phyloP scores from a whole-genome alignment of 2,113 vertebrate genomes.

The Nothocercus nigrocapillus region DNA sequence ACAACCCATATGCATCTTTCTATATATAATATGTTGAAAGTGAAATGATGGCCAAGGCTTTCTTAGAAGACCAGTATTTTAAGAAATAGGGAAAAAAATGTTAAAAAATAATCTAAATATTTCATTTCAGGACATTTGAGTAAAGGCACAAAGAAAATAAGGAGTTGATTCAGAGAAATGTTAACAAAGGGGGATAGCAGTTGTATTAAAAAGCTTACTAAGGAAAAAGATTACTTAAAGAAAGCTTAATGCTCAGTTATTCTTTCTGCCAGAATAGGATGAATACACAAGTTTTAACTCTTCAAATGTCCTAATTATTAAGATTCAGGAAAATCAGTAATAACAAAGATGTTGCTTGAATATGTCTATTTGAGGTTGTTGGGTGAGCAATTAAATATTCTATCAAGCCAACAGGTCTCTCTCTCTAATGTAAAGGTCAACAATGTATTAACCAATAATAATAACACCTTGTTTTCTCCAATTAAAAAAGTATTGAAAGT shows the following conservation, averaged over 20 bases:
- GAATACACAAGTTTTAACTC: neutral
- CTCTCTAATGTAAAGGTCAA: neutral
- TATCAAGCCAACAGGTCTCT: neutral
- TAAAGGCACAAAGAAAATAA: neutral
- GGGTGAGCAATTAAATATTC: neutral
- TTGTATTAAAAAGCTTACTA: neutral
- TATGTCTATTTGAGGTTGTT: neutral
- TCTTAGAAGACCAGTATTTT: neutral
- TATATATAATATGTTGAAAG: neutral
- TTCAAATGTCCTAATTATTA: neutral
- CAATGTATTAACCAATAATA: neutral
- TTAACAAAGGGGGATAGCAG: accelerated
- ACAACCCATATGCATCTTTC: neutral
- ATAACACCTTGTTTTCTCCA: neutral
- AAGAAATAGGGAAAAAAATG: neutral
- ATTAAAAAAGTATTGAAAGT: neutral
- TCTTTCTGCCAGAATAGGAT: neutral
- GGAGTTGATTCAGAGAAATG: neutral
- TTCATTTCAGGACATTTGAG: neutral
- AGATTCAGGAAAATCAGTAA: neutral
- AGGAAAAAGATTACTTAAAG: neutral
- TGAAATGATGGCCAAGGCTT: neutral
- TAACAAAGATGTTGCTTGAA: neutral
- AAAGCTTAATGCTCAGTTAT: neutral
- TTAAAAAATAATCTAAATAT: neutral